phyloP scores from a whole-genome alignment of 2,888 invertebrate species.

The Orchesella flavescens region DNA sequence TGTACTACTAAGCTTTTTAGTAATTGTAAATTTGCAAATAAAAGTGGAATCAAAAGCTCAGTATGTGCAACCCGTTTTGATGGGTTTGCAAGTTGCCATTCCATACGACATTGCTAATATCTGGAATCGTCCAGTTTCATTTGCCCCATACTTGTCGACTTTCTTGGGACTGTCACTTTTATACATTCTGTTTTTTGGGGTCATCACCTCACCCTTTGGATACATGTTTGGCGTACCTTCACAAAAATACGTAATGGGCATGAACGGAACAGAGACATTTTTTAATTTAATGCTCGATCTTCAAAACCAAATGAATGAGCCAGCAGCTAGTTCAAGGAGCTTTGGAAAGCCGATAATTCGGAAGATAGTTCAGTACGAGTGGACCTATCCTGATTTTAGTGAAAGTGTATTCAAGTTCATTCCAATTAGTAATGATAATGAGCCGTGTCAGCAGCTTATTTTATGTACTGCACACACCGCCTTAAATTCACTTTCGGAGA shows the following conservation, averaged over 20 bases:
- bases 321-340: conserved; percentile 13
- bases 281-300: conserved; percentile 25
- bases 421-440: neutral
- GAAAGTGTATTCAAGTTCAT: conserved; percentile 41
- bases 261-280: conserved; percentile 23
- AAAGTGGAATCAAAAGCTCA: conserved; percentile 60
- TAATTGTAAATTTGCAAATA: neutral
- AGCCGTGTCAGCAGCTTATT: conserved; percentile 49
- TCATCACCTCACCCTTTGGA: conserved; percentile 69
- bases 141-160: conserved; percentile 60
- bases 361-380: conserved; percentile 31
- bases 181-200: conserved; percentile 69
- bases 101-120: conserved; percentile 71
- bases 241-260: conserved; percentile 71
- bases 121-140: conserved; percentile 67
- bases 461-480: conserved; percentile 54
- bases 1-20: too few relatives aligned
- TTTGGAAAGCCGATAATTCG: conserved; percentile 23
- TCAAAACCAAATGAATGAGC: conserved; percentile 26
- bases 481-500: conserved; percentile 20
- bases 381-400: conserved; percentile 44
- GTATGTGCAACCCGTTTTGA: conserved; percentile 69
- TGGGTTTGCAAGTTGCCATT: conserved; percentile 69
- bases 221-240: conserved; percentile 72
- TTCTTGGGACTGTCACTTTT: conserved; percentile 59